These are phyloP conservation scores for Stichodactyla helianthus DNA, from an alignment of 64 coral and sea anemone genomes.

Conservation along the genomic window DNA sequence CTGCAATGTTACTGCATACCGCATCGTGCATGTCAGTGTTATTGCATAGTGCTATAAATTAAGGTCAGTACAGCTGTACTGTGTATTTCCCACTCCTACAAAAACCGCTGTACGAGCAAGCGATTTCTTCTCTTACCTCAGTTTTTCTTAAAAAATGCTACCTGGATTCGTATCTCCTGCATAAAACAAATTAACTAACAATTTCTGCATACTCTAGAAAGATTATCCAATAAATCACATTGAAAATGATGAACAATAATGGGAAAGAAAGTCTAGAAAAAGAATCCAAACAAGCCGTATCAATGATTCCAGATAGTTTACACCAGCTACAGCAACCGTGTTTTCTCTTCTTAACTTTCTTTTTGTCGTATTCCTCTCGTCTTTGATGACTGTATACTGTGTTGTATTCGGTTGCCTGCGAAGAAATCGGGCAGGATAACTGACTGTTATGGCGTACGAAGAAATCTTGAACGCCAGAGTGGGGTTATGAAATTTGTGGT, in stretches of 20 bases:
- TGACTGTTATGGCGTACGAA: too few species aligned
- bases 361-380: slow-evolving; percentile 1
- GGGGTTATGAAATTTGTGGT: too few species aligned
- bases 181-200: background rate
- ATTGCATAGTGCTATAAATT: too few species aligned
- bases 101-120: too few species aligned
- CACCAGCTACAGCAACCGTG: slow-evolving; percentile 12
- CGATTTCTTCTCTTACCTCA: too few species aligned
- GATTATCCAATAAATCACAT: slow-evolving; percentile 52
- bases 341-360: background rate
- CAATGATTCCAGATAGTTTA: slow-evolving; percentile 23
- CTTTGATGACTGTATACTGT: slow-evolving; percentile 10
- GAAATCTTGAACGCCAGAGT: too few species aligned
- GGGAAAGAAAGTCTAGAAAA: slow-evolving; percentile 60
- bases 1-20: too few species aligned
- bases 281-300: slow-evolving; percentile 57
- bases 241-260: slow-evolving; percentile 45
- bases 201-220: slow-evolving; percentile 11
- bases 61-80: too few species aligned
- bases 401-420: slow-evolving; percentile 10
- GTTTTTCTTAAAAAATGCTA: too few species aligned
- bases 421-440: background rate
- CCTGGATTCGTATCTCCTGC: too few species aligned
- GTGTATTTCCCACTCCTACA: too few species aligned
- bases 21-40: too few species aligned